Evolutionary conservation across 2,113 vertebrate species (phyloP).

Genomic region (Oncorhynchus tshawytscha): DNA sequence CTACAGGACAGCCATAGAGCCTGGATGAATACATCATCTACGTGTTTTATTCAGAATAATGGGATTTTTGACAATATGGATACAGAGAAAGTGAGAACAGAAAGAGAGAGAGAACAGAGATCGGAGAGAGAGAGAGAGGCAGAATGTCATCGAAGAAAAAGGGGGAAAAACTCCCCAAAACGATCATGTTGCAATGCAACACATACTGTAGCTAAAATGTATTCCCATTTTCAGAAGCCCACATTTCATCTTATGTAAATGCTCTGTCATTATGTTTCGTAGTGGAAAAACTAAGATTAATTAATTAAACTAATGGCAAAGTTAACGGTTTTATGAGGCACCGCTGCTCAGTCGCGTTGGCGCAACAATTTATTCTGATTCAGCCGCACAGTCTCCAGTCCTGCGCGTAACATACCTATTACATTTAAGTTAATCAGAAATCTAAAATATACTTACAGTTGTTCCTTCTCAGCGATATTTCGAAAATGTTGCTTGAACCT

Average conservation of each 20-base stretch:
- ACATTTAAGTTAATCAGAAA: not conserved
- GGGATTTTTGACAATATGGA: not conserved
- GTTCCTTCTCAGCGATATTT: constrained; percentile 38
- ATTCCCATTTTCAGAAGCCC: not conserved
- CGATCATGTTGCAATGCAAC: constrained; percentile 11
- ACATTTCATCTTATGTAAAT: too few species aligned
- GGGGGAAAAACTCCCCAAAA: not conserved
- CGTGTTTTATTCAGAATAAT: not conserved
- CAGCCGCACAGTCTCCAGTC: too few species aligned
- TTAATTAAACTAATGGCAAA: too few species aligned
- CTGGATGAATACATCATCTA: not conserved
- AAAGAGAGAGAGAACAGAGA: not conserved
- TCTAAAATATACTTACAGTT: constrained; percentile 48
- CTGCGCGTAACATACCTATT: too few species aligned
- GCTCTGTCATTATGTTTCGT: not conserved
- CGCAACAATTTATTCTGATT: too few species aligned
- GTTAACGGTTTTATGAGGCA: too few species aligned
- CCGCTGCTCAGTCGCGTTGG: too few species aligned
- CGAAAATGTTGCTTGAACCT: constrained; percentile 47
- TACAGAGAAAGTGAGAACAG: not conserved
- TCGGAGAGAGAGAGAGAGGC: not conserved
- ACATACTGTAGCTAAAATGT: not conserved
- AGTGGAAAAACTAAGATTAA: not conserved
- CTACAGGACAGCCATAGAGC: not conserved
- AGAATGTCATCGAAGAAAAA: not conserved